Evolutionary conservation across 2,113 vertebrate genomes (phyloP), one percentile per base, ranked within the genome.

Genomic region (Rhinolophus ferrumequinum): DNA sequence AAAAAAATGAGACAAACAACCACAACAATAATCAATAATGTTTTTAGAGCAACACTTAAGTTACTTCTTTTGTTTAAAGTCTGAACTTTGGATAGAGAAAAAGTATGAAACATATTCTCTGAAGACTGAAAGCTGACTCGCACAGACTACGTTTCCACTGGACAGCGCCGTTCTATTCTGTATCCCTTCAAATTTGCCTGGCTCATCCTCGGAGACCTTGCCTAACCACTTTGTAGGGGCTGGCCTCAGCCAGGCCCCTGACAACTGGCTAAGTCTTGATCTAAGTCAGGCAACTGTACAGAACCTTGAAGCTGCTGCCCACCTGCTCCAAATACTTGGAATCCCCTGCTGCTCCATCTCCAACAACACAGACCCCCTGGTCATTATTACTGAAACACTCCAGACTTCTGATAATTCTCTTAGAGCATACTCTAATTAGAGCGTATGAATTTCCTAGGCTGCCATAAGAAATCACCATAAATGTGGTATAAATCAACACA

Each of bases 1-100:
- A 30, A 90, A 90, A 88, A 73, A 60, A n/a, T 26, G 38, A 82
- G 82, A 92, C 22, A 41, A 47, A 72, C 58, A 35, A 66, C 12
- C 19, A 47, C 6, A 41, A 62, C 62, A 82, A 62, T 54, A 62
- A 87, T 41, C 11, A 75, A 30, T 30, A 35, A 8, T 52, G n/a
- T 58, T 73, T 79, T 80, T 44, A 50, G n/a, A 75, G 26, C 41
- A 85, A 14, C 16, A 41, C 33, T 72, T 38, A 54, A 62, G 14
- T 35, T 72, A n/a, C 12, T 21, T 70, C 47, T 80, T 90, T 72
- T 35, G 16, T n/a, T 33, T 58, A 26, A 67, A 58, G 50, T 79
- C 62, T 87, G 22, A 96, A 82, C 47, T 70, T 79, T 15, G 16
- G 24, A 30, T 0, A 85, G 72, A 85, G 21, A 50, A 62, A 86